phyloP scores from a whole-genome alignment of 2,113 vertebrate genomes.

The Corvus cornix region DNA sequence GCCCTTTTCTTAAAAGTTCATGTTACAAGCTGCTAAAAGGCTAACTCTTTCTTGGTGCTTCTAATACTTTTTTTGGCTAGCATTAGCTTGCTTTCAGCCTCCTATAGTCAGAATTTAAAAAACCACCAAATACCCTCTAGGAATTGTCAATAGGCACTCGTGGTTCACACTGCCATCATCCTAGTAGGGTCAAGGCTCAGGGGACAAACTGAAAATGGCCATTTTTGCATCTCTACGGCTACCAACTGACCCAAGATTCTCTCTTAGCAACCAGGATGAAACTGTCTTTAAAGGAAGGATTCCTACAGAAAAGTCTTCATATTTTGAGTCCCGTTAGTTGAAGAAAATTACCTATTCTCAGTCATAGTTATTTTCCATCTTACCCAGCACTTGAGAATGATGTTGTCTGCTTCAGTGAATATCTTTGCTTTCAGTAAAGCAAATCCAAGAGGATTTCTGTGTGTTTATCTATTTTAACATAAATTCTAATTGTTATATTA shows the following conservation, averaged over 20 bases:
- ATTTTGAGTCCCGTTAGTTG: not conserved
- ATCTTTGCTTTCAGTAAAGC: not conserved
- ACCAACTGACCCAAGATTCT: not conserved
- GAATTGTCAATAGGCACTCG: not conserved
- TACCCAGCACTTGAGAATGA: not conserved
- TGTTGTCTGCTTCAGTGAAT: not conserved
- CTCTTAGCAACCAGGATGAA: not conserved
- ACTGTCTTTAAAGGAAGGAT: not conserved
- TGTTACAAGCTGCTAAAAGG: not conserved
- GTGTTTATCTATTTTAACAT: not conserved
- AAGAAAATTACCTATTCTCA: not conserved
- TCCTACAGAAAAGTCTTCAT: not conserved
- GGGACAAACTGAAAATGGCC: not conserved
- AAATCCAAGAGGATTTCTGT: not conserved
- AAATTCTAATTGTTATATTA: not conserved
- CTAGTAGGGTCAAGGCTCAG: not conserved
- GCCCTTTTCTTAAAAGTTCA: not conserved
- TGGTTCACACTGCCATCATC: not conserved
- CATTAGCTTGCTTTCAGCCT: not conserved
- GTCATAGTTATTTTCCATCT: not conserved
- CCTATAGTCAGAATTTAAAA: not conserved
- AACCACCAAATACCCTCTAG: not conserved
- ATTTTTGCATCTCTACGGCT: not conserved
- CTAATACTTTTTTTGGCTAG: not conserved
- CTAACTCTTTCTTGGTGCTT: not conserved